Evolutionary conservation across 2,888 invertebrate genomes (phyloP), one percentile per base, ranked within the genome.

Genomic region (Oligia fasciuncula): DNA sequence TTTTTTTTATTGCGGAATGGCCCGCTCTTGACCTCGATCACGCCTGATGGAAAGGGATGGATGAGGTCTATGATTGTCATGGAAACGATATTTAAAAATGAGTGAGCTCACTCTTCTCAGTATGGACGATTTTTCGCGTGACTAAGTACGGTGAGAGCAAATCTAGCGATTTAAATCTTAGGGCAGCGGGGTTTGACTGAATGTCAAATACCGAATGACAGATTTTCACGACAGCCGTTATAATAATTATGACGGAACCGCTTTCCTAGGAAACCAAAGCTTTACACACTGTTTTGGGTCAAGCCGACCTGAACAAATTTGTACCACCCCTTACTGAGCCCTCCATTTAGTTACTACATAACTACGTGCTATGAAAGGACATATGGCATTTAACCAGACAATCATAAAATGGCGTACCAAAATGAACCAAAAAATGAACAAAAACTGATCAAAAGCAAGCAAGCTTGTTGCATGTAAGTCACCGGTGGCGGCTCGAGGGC

Each of bases 401-500:
- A 67, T 43, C 43, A 70, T 2, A 11, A 71, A 60, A 70, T 51
- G 62, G 19, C 43, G n/a, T 35, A 72, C 29, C 17, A 49, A 71
- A 74, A 60, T 40, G 57, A 76, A 70, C 51, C 14, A 74, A 57
- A 73, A 60, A 54, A 57, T 11, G 4, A 63, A 63, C 46, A 40
- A 66, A 75, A 73, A 68, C 5, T n/a, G 4, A 35, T 14, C 17
- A 46, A 14, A 79, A 70, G 29, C 57, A 77, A 71, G 66, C 60
- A 72, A 75, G 71, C 29, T 23, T 9, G 11, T n/a, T 9, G 23
- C 4, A 54, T 60, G 49, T 29, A 6, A n/a, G 11, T 67, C 62
- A 81, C 76, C 75, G 68, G 75, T 46, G 84, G 86, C 77, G 81
- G 94, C 92, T 95, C 95, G 62, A 89, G 82, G 8, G 91, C 90